Conservation (phyloP, 37 sponge, comb jelly and placozoan species). For the Cliona cf. orientalis region DNA sequence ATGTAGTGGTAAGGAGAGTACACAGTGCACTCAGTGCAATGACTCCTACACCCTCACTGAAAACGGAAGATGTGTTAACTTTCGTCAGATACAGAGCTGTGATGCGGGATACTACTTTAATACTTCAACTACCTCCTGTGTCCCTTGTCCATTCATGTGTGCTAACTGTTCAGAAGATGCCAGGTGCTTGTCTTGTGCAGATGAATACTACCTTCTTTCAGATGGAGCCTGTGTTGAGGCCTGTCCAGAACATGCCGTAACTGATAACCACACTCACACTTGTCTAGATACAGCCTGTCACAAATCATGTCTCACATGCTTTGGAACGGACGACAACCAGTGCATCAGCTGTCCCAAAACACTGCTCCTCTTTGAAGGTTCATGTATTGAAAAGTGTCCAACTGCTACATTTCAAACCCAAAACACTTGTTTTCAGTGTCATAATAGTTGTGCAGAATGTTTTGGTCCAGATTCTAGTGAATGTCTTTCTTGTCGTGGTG, state of each 20-base stretch:
- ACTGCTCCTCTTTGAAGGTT: neutral
- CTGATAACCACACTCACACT: neutral
- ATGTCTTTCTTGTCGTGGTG: conserved; percentile 40
- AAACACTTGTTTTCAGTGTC: conserved; percentile 15
- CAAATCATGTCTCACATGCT: conserved; percentile 59
- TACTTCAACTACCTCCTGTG: conserved; percentile 14
- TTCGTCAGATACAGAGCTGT: conserved; percentile 2
- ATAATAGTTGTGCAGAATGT: conserved; percentile 51
- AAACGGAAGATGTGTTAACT: neutral
- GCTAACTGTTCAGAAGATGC: conserved; percentile 8
- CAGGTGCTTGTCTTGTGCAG: conserved; percentile 36
- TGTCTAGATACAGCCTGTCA: conserved; percentile 44
- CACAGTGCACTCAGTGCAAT: conserved; percentile 47
- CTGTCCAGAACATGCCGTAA: conserved; percentile 40
- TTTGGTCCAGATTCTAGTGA: conserved; percentile 31
- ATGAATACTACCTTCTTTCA: conserved; percentile 13
- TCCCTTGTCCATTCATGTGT: conserved; percentile 31
- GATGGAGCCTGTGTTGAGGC: conserved; percentile 25
- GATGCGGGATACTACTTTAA: conserved; percentile 39
- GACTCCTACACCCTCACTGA: neutral
- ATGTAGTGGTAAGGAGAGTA: conserved; percentile 45
- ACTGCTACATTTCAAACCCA: conserved; percentile 10
- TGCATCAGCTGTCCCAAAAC: conserved; percentile 41
- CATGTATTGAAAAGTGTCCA: conserved; percentile 51
- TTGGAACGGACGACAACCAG: conserved; percentile 12